Percentiles rank a stretch among this genome's conserved stretches.
Evolutionary conservation across 2,888 invertebrate genomes (phyloP).

Genomic region (Alviniconcha strummeri): DNA sequence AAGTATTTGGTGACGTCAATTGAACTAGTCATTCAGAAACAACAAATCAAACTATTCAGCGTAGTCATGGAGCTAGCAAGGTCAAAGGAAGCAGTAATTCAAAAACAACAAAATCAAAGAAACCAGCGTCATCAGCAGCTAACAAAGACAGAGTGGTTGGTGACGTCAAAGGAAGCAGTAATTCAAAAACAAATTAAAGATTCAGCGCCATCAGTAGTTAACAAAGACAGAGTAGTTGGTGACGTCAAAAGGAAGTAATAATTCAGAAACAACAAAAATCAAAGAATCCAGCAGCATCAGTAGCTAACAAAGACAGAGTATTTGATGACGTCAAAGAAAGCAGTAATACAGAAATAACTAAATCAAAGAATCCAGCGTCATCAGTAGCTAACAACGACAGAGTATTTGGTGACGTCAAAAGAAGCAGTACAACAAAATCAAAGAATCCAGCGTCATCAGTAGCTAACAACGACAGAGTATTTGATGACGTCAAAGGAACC

Average conservation of each 20-base stretch:
- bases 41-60: neutral
- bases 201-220: neutral
- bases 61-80: neutral
- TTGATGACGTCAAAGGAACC: neutral
- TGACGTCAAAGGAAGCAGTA: neutral
- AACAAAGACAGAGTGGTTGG: neutral
- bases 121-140: neutral
- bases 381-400: neutral
- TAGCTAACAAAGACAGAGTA: too few relatives aligned
- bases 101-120: too few relatives aligned
- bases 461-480: neutral
- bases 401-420: neutral
- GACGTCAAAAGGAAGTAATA: neutral
- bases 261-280: too few relatives aligned
- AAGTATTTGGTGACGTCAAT: neutral
- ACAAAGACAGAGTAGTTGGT: neutral
- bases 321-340: too few relatives aligned
- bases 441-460: neutral
- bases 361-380: neutral
- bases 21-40: neutral
- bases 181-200: too few relatives aligned
- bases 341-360: too few relatives aligned
- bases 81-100: neutral
- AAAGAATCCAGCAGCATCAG: too few relatives aligned
- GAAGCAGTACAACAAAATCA: neutral